A percentile compares a stretch with the other conserved stretches of the same genome.
phyloP scores from a whole-genome alignment of 2,113 vertebrate genomes.

The Neoarius graeffei region DNA sequence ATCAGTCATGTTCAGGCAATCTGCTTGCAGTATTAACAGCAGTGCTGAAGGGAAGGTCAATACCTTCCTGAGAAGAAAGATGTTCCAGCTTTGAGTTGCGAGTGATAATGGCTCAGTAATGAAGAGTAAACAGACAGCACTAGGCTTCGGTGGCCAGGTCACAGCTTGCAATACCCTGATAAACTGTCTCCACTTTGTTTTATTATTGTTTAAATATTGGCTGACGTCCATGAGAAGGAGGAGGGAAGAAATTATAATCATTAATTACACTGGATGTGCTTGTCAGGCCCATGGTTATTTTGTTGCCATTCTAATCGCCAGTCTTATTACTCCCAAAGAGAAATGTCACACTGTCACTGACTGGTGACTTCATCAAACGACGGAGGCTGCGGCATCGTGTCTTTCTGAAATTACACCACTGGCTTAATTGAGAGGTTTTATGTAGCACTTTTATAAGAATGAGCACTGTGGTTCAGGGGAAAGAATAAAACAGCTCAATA shows the following conservation, averaged over 20 bases:
- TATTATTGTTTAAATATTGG: conserved; percentile 66
- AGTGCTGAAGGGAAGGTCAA: conserved; percentile 26
- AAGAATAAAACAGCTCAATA: not conserved
- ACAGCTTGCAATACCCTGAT: conserved; percentile 53
- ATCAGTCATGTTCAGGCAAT: not conserved
- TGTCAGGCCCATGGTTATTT: conserved; percentile 79
- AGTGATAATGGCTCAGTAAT: conserved; percentile 32
- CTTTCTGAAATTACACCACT: conserved; percentile 34
- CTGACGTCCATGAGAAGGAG: conserved; percentile 69
- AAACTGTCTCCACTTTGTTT: conserved; percentile 61
- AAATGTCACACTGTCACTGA: conserved; percentile 72
- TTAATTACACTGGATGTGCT: conserved; percentile 82
- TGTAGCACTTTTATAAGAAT: conserved; percentile 10
- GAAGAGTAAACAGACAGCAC: conserved; percentile 37
- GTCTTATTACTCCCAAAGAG: conserved; percentile 64
- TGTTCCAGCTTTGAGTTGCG: not conserved
- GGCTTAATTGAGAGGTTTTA: conserved; percentile 46
- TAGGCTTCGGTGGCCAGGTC: conserved; percentile 42
- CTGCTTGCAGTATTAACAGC: not conserved
- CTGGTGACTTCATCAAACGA: conserved; percentile 73
- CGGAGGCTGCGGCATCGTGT: conserved; percentile 54
- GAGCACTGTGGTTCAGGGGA: not conserved
- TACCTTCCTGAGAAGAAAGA: conserved; percentile 25
- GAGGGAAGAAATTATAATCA: conserved; percentile 78
- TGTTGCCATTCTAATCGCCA: conserved; percentile 75